Base-by-base conservation (phyloP, 92 coral and sea anemone species). In the Porites cylindrica region DNA sequence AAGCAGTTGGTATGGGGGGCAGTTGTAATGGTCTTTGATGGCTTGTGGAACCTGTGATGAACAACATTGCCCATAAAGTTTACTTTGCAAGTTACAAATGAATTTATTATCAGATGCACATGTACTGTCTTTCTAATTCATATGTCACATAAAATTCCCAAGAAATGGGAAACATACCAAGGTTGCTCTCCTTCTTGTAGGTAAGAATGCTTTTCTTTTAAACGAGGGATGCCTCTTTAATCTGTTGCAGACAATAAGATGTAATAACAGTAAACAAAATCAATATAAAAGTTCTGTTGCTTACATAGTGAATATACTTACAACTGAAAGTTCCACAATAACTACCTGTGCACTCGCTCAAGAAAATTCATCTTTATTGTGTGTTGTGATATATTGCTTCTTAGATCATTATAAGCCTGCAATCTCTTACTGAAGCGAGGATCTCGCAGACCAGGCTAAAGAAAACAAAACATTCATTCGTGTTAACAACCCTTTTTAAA, bases 401-500 rank as follows among this genome's bases (percentile, higher is more conserved):
- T 91, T 10, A 97, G 86, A 70, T 97, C 98, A 86, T 97, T 94
- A 79, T 97, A 97, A 18, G 99, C 99, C 73, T 97, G 98, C n/a
- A 96, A 90, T 53, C 99, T 76, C 88, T 96, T 96, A 81, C 96
- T 95, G 79, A 97, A 97, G 16, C 99, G 94, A 23, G 99, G 99
- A 38, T 95, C 98, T 54, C 96, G 90, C 29, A 97, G 88, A 26
- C 99, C 99, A 78, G 99, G 99, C 99, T 97, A 86, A 63, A 88
- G 20, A 21, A 10, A 71, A 38, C 47, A 38, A 66, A 80, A 17
- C 26, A 60, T 71, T 70, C 58, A 4, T 4, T 7, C 7, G 12
- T 16, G 61, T 3, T 17, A 67, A 69, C 59, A 1, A 13, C 62
- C 1, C 24, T 47, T 69, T 1, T 0, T 70, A 50, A 20, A 51